Evolutionary conservation across 2,113 vertebrate species (phyloP).

Genomic region (Microcebus jonahi): DNA sequence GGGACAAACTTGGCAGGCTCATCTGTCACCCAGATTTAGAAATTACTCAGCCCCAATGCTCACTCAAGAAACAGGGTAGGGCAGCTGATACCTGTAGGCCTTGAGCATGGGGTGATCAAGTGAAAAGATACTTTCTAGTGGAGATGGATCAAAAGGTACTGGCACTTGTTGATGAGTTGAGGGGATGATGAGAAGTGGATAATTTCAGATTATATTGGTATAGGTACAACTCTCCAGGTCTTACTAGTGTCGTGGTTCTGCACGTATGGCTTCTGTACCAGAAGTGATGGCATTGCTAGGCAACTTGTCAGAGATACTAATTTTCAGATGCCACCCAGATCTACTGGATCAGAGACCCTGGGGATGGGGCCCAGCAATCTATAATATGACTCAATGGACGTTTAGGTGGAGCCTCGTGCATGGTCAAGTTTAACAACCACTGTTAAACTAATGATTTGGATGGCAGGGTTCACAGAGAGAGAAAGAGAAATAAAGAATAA

Average conservation of each 20-base stretch:
- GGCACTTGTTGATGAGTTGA: not conserved
- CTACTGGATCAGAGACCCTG: not conserved
- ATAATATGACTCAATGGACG: not conserved
- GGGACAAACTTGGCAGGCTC: not conserved
- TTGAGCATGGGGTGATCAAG: not conserved
- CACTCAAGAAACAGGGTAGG: not conserved
- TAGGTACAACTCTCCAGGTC: not conserved
- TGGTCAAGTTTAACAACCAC: not conserved
- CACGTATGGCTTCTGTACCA: not conserved
- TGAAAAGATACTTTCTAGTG: not conserved
- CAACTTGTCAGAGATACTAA: conserved; percentile 20
- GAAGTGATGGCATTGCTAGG: not conserved
- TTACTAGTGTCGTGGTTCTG: not conserved
- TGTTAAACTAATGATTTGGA: not conserved
- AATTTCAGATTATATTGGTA: not conserved
- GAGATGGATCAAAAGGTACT: not conserved
- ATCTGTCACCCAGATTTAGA: not conserved
- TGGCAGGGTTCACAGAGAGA: not conserved
- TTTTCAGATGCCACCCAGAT: not conserved
- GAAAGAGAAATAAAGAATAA: not conserved
- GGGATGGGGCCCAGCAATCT: not conserved
- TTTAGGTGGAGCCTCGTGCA: not conserved
- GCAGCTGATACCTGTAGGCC: not conserved
- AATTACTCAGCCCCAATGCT: not conserved
- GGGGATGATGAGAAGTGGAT: not conserved